Percentiles rank a stretch among this genome's conserved stretches.
These are phyloP conservation scores for Eucidaris tribuloides DNA, from an alignment of 35 echinoderm and acorn worm genomes.

Conservation along the genomic window DNA sequence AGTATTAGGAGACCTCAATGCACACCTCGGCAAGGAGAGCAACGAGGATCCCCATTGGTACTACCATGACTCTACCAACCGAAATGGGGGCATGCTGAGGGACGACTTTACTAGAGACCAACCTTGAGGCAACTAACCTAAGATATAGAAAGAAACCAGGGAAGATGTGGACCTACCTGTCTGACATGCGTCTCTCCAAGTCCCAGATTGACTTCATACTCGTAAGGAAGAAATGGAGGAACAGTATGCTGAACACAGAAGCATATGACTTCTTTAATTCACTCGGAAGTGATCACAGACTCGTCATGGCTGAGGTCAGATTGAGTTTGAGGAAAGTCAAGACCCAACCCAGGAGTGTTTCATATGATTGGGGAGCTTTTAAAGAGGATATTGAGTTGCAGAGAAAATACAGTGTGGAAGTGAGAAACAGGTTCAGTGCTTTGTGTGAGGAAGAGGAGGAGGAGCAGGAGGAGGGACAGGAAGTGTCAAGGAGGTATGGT, in stretches of 20 bases:
- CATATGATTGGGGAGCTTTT: not conserved
- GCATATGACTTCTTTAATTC: conserved; percentile 13
- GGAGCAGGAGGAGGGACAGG: too few relatives aligned
- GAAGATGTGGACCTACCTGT: conserved; percentile 7
- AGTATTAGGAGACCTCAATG: not conserved
- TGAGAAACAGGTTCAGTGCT: not conserved
- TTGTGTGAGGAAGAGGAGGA: not conserved
- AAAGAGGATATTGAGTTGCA: not conserved
- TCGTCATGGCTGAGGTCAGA: conserved; percentile 5
- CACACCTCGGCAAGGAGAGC: not conserved
- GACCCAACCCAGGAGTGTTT: not conserved
- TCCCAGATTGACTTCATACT: conserved; percentile 42
- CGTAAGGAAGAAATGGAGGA: conserved; percentile 25
- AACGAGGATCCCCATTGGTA: not conserved
- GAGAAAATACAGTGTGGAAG: not conserved
- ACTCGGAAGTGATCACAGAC: conserved; percentile 21
- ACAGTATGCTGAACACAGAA: conserved; percentile 1
- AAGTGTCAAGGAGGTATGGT: too few relatives aligned
- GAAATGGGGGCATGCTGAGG: not conserved
- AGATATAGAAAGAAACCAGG: conserved; percentile 1
- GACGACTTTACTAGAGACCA: not conserved
- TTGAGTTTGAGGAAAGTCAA: conserved; percentile 12
- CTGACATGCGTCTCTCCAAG: not conserved
- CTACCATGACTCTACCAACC: not conserved
- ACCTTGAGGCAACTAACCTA: conserved; percentile 1